Conservation (phyloP, 2,888 invertebrate genomes). For the Lasioglossum leucozonium region DNA sequence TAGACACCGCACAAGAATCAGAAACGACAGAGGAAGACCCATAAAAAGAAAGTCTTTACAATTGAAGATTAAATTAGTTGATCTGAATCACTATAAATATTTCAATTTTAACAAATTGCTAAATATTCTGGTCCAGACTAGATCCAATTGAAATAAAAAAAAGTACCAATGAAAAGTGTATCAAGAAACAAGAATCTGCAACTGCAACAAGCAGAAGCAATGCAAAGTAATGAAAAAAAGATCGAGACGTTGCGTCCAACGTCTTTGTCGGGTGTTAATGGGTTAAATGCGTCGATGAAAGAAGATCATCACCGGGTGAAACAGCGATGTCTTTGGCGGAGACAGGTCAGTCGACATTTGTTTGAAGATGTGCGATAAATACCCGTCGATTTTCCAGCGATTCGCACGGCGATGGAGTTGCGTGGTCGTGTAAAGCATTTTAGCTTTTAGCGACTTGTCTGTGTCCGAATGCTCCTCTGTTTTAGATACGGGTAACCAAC, state of each 20-base stretch:
- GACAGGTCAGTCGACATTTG: neutral
- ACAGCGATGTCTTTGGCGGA: no score
- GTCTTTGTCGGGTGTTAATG: neutral
- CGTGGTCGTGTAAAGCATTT: neutral
- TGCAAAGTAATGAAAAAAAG: neutral
- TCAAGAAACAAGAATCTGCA: neutral
- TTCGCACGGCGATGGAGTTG: neutral
- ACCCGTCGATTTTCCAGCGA: neutral
- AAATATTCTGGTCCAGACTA: neutral
- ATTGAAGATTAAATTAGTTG: neutral
- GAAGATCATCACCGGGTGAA: neutral
- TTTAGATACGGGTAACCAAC: neutral
- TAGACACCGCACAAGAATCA: neutral
- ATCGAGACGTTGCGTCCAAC: neutral
- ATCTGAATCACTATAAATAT: neutral
- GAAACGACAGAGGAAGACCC: neutral
- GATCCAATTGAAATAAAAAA: neutral
- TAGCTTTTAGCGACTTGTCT: neutral
- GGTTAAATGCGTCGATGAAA: constrained; percentile 3
- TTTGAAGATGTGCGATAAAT: neutral
- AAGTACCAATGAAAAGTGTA: neutral
- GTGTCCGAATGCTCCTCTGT: neutral
- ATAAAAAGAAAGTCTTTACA: neutral
- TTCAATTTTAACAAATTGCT: neutral
- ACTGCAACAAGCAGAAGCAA: neutral